Evolutionary conservation across 1,140 invertebrate species (phyloP).

Genomic region (Parapsyche elsis): DNA sequence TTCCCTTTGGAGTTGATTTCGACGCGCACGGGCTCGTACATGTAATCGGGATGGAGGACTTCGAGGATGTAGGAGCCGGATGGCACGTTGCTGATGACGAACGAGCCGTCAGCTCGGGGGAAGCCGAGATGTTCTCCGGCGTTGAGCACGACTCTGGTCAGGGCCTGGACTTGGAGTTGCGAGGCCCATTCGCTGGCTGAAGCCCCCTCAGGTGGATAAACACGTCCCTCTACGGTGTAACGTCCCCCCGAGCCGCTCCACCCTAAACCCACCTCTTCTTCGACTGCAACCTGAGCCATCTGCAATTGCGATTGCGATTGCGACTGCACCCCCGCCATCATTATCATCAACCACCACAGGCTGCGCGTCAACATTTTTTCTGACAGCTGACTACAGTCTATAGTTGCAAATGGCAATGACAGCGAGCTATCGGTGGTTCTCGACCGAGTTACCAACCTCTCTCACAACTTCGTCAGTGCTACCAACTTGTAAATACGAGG

Average conservation of each 20-base stretch:
- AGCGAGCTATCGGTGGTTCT: no score
- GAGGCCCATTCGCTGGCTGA: conserved; percentile 71
- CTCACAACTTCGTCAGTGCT: no score
- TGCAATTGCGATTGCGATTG: neutral
- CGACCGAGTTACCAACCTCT: no score
- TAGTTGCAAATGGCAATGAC: no score
- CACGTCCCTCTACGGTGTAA: conserved; percentile 84
- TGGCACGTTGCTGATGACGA: conserved; percentile 88
- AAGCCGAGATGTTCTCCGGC: conserved; percentile 89
- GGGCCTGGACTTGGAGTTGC: conserved; percentile 64
- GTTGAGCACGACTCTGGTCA: conserved; percentile 85
- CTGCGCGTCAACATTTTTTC: no score
- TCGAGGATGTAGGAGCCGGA: conserved; percentile 97
- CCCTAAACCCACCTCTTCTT: neutral
- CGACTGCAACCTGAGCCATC: conserved; percentile 61
- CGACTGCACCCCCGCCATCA: no score
- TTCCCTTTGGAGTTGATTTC: conserved; percentile 98
- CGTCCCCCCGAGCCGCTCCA: conserved; percentile 59
- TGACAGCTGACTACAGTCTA: no score
- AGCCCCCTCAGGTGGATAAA: conserved; percentile 76
- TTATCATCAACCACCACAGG: no score
- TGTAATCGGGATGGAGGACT: conserved; percentile 88
- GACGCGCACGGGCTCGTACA: conserved; percentile 92
- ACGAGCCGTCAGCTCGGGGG: conserved; percentile 92
- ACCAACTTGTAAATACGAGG: no score